Conservation (phyloP, 2,888 invertebrate genomes). For the Ormyrus nitidulus region DNA sequence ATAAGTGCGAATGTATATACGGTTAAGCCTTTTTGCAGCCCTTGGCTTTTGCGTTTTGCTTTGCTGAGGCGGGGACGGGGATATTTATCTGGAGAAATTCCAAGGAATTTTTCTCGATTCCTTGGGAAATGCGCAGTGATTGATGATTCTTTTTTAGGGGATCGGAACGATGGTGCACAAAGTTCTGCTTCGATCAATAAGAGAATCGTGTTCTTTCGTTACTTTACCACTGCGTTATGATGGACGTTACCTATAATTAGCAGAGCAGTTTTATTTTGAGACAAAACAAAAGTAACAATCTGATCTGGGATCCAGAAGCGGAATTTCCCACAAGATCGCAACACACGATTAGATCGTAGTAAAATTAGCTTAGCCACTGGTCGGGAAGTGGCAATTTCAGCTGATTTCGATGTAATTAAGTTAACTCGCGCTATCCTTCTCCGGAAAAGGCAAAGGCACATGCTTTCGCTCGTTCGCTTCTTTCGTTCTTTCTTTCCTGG, state of each 20-base stretch:
- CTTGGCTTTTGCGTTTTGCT: not conserved
- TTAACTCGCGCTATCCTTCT: slow-evolving; percentile 32
- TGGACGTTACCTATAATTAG: too few species aligned
- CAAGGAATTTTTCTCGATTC: not conserved
- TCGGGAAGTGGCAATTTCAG: slow-evolving; percentile 40
- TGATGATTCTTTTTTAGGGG: not conserved
- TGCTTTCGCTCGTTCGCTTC: too few species aligned
- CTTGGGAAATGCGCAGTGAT: slow-evolving; percentile 15
- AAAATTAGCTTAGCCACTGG: slow-evolving; percentile 42
- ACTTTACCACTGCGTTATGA: too few species aligned
- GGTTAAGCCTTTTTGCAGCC: slow-evolving; percentile 34
- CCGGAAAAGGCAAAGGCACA: slow-evolving; percentile 21
- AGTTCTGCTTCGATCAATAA: too few species aligned
- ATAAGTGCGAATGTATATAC: slow-evolving; percentile 61
- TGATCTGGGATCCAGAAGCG: slow-evolving; percentile 5
- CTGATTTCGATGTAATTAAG: slow-evolving; percentile 44
- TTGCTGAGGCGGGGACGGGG: not conserved
- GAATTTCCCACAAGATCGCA: slow-evolving; percentile 37
- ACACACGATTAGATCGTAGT: slow-evolving; percentile 14
- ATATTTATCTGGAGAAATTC: slow-evolving; percentile 23
- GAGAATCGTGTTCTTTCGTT: too few species aligned
- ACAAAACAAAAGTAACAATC: not conserved
- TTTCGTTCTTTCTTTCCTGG: slow-evolving; percentile 27
- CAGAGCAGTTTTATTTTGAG: not conserved
- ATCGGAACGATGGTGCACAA: too few species aligned